Base-by-base conservation (phyloP, 1,140 invertebrate genomes). In the Rhopalosiphum padi region DNA sequence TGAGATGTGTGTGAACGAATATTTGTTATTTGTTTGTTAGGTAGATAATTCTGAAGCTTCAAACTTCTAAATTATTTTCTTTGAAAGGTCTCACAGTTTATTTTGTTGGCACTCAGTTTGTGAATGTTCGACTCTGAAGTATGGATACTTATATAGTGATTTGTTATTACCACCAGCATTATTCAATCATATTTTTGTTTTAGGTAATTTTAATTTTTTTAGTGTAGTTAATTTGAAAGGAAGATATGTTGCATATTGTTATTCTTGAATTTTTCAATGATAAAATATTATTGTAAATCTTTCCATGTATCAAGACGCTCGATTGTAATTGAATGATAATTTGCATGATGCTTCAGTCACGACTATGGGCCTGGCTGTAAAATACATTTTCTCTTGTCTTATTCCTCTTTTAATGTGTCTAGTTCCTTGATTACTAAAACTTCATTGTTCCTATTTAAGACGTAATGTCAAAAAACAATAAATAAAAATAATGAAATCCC, bases 271-370 rank as follows among this genome's bases (percentile, higher is more conserved):
- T 92, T 92, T 92, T 43, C 48, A 92, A 51, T 85, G 22, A 92
- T 92, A 51, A 83, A 85, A 51, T 46, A 46, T 43, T 48, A 46
- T 37, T 92, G 41, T 92, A 51, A 51, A 37, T 92, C 68, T 48
- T 85, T 83, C 46, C 46, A 92, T 82, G 91, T 92, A 92, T 92
- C 91, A 92, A 85, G n/a, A 37, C 35, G 68, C 91, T 92, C 68
- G 46, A 92, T 83, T 82, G 68, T 92, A 92, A 85, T 91, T 91
- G 91, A 83, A 92, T 92, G 91, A 83, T 92, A 92, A 92, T 92
- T 92, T 92, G 91, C 91, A 92, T 92, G 91, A 92, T 92, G 91
- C 91, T 92, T 92, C 91, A 92, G 91, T 92, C 91, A 92, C 91
- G 68, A 92, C 41, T 92, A 83, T 88, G 77, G 91, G 91, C 77